Evolutionary conservation across 2,888 invertebrate genomes (phyloP).

Genomic region (Aleiodes alternator): DNA sequence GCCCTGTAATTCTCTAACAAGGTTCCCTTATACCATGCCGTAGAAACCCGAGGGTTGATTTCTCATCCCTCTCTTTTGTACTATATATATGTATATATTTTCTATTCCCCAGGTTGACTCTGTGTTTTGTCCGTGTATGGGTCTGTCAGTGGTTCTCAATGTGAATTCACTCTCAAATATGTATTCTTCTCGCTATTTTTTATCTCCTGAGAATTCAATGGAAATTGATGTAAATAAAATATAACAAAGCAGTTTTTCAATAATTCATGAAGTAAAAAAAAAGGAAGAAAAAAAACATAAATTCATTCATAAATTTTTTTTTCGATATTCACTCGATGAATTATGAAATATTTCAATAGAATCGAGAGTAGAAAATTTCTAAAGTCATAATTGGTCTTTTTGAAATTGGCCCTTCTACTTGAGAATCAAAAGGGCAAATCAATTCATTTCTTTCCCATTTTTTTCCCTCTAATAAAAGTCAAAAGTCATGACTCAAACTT

Average conservation of each 20-base stretch:
- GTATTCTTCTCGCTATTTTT: constrained; percentile 5
- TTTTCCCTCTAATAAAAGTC: not conserved
- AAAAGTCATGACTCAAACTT: not conserved
- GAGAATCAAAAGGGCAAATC: not conserved
- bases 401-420: not conserved
- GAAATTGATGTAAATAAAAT: not conserved
- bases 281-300: no score
- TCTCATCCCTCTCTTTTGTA: constrained; percentile 27
- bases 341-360: no score
- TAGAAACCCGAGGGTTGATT: constrained; percentile 35
- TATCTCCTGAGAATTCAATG: constrained; percentile 5
- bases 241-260: no score
- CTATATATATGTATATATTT: not conserved
- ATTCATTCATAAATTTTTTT: no score
- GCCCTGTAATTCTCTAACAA: constrained; percentile 46
- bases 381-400: no score
- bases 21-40: constrained; percentile 23
- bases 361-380: no score
- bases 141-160: constrained; percentile 30
- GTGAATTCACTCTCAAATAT: not conserved
- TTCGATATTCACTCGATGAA: no score
- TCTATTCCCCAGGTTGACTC: not conserved
- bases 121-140: not conserved
- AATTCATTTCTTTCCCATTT: not conserved
- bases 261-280: no score